Percentiles rank a stretch among this genome's conserved stretches.
Conservation (phyloP, 2,113 vertebrate species). For the Nyctereutes procyonoides region DNA sequence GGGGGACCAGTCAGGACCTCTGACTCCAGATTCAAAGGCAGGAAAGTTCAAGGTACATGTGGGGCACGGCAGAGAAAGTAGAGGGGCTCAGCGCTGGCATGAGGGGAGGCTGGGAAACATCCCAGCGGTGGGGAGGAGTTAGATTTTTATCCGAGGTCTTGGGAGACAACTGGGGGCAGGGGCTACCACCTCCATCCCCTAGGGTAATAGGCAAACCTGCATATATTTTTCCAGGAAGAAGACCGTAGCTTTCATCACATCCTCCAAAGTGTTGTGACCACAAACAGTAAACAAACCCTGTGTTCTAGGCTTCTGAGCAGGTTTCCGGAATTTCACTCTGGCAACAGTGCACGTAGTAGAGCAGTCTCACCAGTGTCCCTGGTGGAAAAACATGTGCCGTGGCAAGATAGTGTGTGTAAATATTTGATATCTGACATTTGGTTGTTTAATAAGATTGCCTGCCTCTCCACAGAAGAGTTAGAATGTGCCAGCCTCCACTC, state of each 20-base stretch:
- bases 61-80: slow-evolving; percentile 53
- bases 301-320: neutral
- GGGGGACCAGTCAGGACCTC: slow-evolving; percentile 6
- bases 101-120: neutral
- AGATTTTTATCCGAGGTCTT: neutral
- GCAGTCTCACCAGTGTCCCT: slow-evolving; percentile 2
- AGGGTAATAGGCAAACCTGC: neutral
- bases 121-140: no score
- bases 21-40: slow-evolving; percentile 76
- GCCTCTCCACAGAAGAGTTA: slow-evolving; percentile 4
- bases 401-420: slow-evolving; percentile 69
- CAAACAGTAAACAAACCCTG: neutral
- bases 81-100: neutral
- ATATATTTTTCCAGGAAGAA: neutral
- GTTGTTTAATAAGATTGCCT: slow-evolving; percentile 70
- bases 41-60: slow-evolving; percentile 54
- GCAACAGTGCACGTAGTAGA: neutral
- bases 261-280: neutral
- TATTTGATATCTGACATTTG: slow-evolving; percentile 73
- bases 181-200: neutral
- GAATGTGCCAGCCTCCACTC: neutral
- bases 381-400: slow-evolving; percentile 48
- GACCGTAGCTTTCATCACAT: neutral
- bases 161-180: neutral
- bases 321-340: neutral